These are phyloP conservation scores for Ctenicera cuprea DNA, from an alignment of 2,888 invertebrate genomes.

Conservation along the genomic window DNA sequence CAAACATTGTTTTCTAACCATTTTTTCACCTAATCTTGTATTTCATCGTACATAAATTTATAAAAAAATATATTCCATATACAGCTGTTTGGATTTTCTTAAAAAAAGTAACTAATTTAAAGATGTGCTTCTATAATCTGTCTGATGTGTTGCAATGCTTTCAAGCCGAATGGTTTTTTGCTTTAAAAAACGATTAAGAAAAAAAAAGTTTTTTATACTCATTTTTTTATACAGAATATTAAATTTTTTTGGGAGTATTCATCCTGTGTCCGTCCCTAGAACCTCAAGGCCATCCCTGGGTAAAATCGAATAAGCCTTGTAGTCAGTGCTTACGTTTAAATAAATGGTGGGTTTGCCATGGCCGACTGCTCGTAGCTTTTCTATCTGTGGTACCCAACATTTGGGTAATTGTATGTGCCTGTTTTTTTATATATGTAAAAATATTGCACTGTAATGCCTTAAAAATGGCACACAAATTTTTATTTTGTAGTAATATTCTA, in stretches of 20 bases:
- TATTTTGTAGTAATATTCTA: slow-evolving; percentile 28
- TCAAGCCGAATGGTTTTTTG: too few species aligned
- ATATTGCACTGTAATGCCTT: not conserved
- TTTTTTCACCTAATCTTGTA: too few species aligned
- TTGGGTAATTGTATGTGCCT: slow-evolving; percentile 2
- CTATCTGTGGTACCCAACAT: slow-evolving; percentile 2
- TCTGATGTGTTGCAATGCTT: too few species aligned
- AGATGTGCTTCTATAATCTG: too few species aligned
- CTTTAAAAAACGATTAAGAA: not conserved
- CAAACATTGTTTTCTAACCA: too few species aligned
- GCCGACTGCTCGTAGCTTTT: not conserved
- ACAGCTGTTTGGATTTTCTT: too few species aligned
- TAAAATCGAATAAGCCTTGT: slow-evolving; percentile 39
- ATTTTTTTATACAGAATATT: slow-evolving; percentile 44
- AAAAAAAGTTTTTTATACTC: slow-evolving; percentile 19
- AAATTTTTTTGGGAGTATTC: slow-evolving; percentile 39
- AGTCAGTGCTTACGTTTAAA: not conserved
- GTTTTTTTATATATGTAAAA: not conserved
- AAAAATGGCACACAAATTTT: slow-evolving; percentile 6
- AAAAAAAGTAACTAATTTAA: too few species aligned
- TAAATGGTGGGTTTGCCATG: not conserved
- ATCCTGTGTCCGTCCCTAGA: slow-evolving; percentile 46
- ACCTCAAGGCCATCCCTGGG: slow-evolving; percentile 49
- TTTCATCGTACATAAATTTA: too few species aligned
- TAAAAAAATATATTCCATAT: too few species aligned